These are phyloP conservation scores for Helarctos malayanus DNA, from an alignment of 2,797 vertebrate species.

Conservation along the genomic window DNA sequence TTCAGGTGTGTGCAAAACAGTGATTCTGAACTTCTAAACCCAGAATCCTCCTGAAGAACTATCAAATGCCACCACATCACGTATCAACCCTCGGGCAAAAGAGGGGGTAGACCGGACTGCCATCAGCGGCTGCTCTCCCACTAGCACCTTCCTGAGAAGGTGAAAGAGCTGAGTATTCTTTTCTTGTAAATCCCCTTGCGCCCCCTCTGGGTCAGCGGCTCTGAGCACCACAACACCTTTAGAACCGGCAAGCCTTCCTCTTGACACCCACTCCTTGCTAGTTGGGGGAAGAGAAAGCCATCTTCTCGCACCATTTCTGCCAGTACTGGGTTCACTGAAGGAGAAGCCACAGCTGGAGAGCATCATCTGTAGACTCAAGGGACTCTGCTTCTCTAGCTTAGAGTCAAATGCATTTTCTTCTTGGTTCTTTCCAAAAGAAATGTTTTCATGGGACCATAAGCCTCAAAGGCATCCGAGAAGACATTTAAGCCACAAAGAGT, in stretches of 20 bases:
- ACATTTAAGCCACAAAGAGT: neutral
- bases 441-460: neutral
- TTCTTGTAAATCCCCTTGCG: neutral
- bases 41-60: neutral
- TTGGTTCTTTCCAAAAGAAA: neutral
- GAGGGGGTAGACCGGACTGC: fast-evolving
- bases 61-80: neutral
- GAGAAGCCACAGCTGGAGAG: neutral
- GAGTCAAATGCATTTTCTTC: neutral
- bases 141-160: neutral
- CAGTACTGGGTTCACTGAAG: fast-evolving
- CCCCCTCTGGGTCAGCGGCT: neutral
- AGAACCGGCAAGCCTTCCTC: neutral
- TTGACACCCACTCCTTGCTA: neutral
- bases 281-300: neutral
- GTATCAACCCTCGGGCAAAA: neutral
- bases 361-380: neutral
- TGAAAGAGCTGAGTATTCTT: neutral
- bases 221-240: neutral
- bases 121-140: neutral
- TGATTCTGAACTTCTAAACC: slow-evolving; percentile 9
- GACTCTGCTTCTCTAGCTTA: neutral
- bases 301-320: neutral
- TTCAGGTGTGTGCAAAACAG: slow-evolving; percentile 6
- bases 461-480: neutral